Percentiles rank a stretch among this genome's conserved stretches.
These are phyloP conservation scores for Heterodera schachtii DNA, from an alignment of 1,140 invertebrate genomes.

Conservation along the genomic window DNA sequence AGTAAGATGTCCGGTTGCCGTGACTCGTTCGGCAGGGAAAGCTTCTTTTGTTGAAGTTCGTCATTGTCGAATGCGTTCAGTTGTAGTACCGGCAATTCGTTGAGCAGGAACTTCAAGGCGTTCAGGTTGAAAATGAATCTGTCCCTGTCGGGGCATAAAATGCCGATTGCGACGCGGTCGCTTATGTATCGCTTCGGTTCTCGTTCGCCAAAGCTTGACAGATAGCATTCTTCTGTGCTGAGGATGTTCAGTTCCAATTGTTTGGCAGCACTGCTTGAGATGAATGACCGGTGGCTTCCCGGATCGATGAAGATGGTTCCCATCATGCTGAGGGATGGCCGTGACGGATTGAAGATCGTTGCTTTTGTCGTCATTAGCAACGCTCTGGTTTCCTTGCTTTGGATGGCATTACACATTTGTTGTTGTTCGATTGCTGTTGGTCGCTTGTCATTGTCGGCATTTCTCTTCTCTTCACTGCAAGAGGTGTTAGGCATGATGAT, in stretches of 20 bases:
- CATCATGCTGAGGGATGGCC: not conserved
- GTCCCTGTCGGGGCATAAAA: not conserved
- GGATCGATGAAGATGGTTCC: not conserved
- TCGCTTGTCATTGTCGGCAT: too few species aligned
- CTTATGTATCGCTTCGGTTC: slow-evolving; percentile 13
- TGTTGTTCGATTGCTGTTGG: too few species aligned
- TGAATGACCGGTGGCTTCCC: not conserved
- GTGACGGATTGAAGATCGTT: not conserved
- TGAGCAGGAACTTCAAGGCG: not conserved
- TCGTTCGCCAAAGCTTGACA: not conserved
- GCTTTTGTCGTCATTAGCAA: slow-evolving; percentile 3
- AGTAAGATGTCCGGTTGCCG: not conserved
- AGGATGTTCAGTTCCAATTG: not conserved
- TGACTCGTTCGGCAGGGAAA: not conserved
- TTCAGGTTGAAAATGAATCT: not conserved
- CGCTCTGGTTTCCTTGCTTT: not conserved
- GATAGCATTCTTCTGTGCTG: not conserved
- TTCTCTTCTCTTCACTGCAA: too few species aligned
- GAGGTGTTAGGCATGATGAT: too few species aligned
- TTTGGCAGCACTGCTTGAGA: not conserved
- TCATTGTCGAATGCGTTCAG: not conserved
- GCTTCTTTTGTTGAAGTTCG: not conserved
- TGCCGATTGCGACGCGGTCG: not conserved
- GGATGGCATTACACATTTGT: too few species aligned
- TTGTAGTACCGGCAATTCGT: not conserved